Evolutionary conservation across 2,888 invertebrate genomes (phyloP).

Genomic region (Sarcophaga variegata): DNA sequence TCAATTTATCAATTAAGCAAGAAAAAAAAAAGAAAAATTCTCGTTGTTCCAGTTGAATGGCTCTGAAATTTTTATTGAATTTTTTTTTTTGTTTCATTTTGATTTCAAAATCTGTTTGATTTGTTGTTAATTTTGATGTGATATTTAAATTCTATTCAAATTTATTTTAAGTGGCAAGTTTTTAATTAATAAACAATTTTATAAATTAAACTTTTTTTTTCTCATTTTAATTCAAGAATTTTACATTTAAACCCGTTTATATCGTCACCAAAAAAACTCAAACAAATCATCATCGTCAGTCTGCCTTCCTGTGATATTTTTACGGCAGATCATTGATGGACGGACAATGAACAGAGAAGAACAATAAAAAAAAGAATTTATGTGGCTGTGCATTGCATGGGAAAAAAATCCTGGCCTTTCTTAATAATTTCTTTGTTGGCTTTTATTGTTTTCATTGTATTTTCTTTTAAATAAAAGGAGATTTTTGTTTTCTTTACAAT

Average conservation of each 20-base stretch:
- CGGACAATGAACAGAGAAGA: not conserved
- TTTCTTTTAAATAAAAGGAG: conserved; percentile 22
- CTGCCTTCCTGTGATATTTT: not conserved
- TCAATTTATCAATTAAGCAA: not conserved
- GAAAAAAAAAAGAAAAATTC: conserved; percentile 12
- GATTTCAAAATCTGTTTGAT: not conserved
- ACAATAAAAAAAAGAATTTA: not conserved
- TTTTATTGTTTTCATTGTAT: conserved; percentile 14
- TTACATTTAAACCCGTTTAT: conserved; percentile 23
- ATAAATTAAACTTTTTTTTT: not conserved
- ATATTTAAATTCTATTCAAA: not conserved
- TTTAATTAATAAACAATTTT: conserved; percentile 28
- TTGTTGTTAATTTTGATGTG: not conserved
- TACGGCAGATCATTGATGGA: not conserved
- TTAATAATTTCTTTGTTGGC: conserved; percentile 61
- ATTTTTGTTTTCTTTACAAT: not conserved
- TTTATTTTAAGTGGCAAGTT: conserved; percentile 27
- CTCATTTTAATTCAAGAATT: not conserved
- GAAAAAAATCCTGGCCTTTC: conserved; percentile 57
- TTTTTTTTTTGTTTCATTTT: not conserved
- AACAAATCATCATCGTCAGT: not conserved
- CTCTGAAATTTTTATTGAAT: conserved; percentile 2
- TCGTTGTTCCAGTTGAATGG: conserved; percentile 45
- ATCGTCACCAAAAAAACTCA: not conserved
- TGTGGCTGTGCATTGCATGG: not conserved